Evolutionary conservation across 2,888 invertebrate species (phyloP).

Genomic region (Parnassius mnemosyne): DNA sequence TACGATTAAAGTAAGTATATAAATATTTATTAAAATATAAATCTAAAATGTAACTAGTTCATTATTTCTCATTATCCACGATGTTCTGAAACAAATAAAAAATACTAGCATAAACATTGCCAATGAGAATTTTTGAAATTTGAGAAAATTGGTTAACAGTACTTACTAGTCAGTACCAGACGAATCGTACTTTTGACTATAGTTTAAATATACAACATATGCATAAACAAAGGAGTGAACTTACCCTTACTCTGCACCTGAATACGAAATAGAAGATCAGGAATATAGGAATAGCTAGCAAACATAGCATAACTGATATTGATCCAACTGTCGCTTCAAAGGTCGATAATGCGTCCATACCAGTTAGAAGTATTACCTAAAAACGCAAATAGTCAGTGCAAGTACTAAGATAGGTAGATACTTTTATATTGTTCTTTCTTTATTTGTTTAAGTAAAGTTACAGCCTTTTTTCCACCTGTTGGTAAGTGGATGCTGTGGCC

Average conservation of each 20-base stretch:
- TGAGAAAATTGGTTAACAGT: too few relatives aligned
- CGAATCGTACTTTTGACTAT: too few relatives aligned
- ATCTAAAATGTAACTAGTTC: conserved; percentile 3
- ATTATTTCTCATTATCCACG: conserved; percentile 58
- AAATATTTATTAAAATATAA: conserved; percentile 22
- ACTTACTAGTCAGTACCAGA: too few relatives aligned
- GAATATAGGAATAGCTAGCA: conserved; percentile 48
- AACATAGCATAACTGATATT: conserved; percentile 41
- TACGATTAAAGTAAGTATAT: neutral
- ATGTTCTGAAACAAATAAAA: conserved; percentile 64
- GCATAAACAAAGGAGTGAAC: conserved; percentile 22
- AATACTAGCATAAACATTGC: too few relatives aligned
- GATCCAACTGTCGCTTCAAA: conserved; percentile 50
- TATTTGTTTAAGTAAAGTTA: too few relatives aligned
- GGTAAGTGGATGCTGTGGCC: too few relatives aligned
- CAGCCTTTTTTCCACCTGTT: too few relatives aligned
- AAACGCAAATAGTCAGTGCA: conserved; percentile 21
- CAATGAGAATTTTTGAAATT: too few relatives aligned
- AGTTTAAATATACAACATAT: too few relatives aligned
- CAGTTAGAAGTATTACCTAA: conserved; percentile 46
- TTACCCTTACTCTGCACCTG: conserved; percentile 67
- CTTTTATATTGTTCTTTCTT: too few relatives aligned
- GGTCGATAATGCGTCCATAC: conserved; percentile 38
- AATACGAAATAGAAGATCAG: conserved; percentile 54
- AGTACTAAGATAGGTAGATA: neutral